Base-by-base conservation (phyloP, 2,888 invertebrate genomes). In the Caenorhabditis macrosperma region DNA sequence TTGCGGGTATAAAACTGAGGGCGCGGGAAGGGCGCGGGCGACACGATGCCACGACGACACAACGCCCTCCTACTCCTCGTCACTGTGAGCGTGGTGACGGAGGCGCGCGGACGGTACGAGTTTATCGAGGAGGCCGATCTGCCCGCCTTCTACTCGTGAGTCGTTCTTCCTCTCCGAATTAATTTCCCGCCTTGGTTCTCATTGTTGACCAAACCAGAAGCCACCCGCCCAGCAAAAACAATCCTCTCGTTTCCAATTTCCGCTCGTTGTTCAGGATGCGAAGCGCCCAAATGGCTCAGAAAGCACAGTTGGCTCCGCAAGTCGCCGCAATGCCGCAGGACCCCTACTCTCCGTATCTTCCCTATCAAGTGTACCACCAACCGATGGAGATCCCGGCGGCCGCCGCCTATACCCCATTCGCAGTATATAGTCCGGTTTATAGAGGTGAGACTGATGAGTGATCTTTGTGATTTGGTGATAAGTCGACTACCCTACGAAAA, bases 101-200 rank as follows among this genome's bases (percentile, higher is more conserved):
- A 46, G 33, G 41, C 57, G 1, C 35, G 78, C 12, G 78, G 78
- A 28, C 48, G 78, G 26, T 78, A 78, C 24, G 78, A 78, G 24
- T 78, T 28, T 38, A 78, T 78, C 22, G 78, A 78, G 22, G 78
- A 78, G 17, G 50, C 74, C 1, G 78, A 78, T 50, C 24, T 78
- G 30, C 78, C 78, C 15, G 78, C 78, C 0, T 78, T 78, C 26
- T 78, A 78, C 57, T 78, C 78, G 78, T 78, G 35, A 74, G 78
- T 68, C 20, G 33, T 38, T 30, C 28, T 20, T 44, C 24, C 2
- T 61, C 48, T 33, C 6, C 1, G 22, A 10, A 24, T 41, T 22
- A 7, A 26, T 5, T 38, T 38, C 15, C 15, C 15, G 2, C 3
- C 3, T 12, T 10, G 15, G 15, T 10, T 12, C 15, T 38, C 12